These are phyloP conservation scores for Chaunax sp. DNA, from an alignment of 2,797 vertebrate genomes.

Conservation along the genomic window DNA sequence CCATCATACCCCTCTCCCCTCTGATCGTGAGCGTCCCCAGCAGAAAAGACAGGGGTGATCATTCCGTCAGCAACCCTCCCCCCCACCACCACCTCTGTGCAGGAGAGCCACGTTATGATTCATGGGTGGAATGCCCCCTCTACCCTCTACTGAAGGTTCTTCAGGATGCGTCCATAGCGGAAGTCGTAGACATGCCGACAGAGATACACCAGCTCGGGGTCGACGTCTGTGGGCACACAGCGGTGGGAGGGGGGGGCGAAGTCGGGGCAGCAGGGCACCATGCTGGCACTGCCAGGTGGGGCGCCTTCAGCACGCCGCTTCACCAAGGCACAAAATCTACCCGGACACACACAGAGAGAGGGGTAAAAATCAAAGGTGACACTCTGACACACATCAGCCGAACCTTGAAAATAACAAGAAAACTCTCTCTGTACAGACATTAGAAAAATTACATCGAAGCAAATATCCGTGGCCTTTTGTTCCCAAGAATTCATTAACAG, in stretches of 20 bases:
- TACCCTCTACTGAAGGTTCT: slow-evolving; percentile 93
- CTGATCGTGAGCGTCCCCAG: slow-evolving; percentile 12
- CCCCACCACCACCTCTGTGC: neutral
- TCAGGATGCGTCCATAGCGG: slow-evolving; percentile 96
- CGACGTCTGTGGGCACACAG: slow-evolving; percentile 94
- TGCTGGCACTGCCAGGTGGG: slow-evolving; percentile 85
- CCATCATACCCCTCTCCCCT: slow-evolving; percentile 4
- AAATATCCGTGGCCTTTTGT: neutral
- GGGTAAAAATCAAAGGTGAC: neutral
- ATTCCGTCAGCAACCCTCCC: slow-evolving; percentile 32
- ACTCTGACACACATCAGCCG: neutral
- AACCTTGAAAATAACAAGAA: neutral
- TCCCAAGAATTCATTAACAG: slow-evolving; percentile 43
- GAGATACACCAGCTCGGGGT: slow-evolving; percentile 97
- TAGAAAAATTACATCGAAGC: neutral
- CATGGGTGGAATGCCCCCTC: slow-evolving; percentile 21
- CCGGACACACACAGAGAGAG: neutral
- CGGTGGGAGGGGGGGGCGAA: slow-evolving; percentile 94
- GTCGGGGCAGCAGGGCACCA: slow-evolving; percentile 91
- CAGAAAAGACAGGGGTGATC: slow-evolving; percentile 32
- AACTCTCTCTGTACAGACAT: neutral
- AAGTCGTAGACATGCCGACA: slow-evolving; percentile 99
- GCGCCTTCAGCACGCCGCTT: slow-evolving; percentile 93
- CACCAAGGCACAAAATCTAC: slow-evolving; percentile 99
- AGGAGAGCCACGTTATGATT: slow-evolving; percentile 31